phyloP scores from a whole-genome alignment of 2,888 invertebrate genomes.

The Idaea aversata region DNA sequence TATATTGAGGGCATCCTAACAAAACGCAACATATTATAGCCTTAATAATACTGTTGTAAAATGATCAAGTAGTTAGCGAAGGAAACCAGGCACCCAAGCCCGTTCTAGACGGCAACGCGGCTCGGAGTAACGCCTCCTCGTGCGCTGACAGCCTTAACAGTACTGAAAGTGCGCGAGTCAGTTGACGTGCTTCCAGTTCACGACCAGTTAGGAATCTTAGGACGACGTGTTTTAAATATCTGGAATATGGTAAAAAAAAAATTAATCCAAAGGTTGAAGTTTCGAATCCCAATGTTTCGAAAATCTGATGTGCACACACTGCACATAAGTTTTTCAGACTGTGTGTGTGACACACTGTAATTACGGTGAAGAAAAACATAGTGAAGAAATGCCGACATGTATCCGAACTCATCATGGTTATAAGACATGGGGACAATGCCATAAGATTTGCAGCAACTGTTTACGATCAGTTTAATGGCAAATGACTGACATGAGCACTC shows the following conservation, averaged over 20 bases:
- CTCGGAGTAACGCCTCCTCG: slow-evolving; percentile 91
- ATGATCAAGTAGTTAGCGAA: slow-evolving; percentile 35
- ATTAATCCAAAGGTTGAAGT: neutral
- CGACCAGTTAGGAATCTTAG: slow-evolving; percentile 95
- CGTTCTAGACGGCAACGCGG: slow-evolving; percentile 82
- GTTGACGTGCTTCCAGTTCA: slow-evolving; percentile 92
- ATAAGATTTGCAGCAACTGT: too few relatives aligned
- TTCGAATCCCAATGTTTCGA: neutral
- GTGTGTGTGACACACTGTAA: too few relatives aligned
- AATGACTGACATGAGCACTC: too few relatives aligned
- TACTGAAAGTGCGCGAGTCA: slow-evolving; percentile 93
- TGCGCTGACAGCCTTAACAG: slow-evolving; percentile 90
- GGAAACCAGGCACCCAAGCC: slow-evolving; percentile 65
- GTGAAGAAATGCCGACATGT: too few relatives aligned
- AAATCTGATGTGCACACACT: too few relatives aligned
- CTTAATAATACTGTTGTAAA: neutral
- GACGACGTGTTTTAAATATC: slow-evolving; percentile 94
- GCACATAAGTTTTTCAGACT: too few relatives aligned
- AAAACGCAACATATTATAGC: too few relatives aligned
- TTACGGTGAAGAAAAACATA: too few relatives aligned
- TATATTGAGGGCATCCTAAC: too few relatives aligned
- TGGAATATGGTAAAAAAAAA: slow-evolving; percentile 25
- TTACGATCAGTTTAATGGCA: too few relatives aligned
- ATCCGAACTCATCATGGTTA: too few relatives aligned
- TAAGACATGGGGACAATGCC: too few relatives aligned